A percentile compares a stretch with the other conserved stretches of the same genome.
These are phyloP conservation scores for Pseudachorutes palmiensis DNA, from an alignment of 1,140 invertebrate genomes.

Conservation along the genomic window DNA sequence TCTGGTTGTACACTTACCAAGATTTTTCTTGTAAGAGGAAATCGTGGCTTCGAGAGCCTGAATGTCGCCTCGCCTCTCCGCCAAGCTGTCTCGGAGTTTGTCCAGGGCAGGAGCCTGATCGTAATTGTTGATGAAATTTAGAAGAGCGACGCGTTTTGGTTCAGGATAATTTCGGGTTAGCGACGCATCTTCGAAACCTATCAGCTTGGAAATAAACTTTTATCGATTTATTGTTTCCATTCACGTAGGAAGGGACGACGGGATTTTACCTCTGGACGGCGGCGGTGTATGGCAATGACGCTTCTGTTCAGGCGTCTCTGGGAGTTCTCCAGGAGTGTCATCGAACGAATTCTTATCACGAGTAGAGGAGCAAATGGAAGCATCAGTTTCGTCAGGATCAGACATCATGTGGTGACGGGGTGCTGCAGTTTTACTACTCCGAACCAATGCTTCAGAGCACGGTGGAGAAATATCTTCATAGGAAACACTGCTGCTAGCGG, in stretches of 20 bases:
- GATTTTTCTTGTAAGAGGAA: conserved; percentile 8
- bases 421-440: not conserved
- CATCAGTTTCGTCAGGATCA: not conserved
- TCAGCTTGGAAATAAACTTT: conserved; percentile 1
- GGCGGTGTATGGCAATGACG: not conserved
- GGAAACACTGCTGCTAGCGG: not conserved
- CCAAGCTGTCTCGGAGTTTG: conserved; percentile 5
- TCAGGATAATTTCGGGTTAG: not conserved
- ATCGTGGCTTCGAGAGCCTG: conserved; percentile 13
- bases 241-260: not conserved
- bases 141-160: conserved; percentile 19
- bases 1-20: conserved; percentile 6
- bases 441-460: not conserved
- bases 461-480: not conserved
- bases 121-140: conserved; percentile 22
- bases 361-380: no score
- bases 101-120: not conserved
- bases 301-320: not conserved
- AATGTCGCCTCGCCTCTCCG: conserved; percentile 21
- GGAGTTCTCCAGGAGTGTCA: not conserved
- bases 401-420: not conserved
- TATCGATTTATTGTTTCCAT: not conserved
- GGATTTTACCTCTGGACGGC: not conserved
- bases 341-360: not conserved
- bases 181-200: conserved; percentile 1